Conservation (phyloP, 2,797 vertebrate genomes). For the Sebastes kiyomatsui region DNA sequence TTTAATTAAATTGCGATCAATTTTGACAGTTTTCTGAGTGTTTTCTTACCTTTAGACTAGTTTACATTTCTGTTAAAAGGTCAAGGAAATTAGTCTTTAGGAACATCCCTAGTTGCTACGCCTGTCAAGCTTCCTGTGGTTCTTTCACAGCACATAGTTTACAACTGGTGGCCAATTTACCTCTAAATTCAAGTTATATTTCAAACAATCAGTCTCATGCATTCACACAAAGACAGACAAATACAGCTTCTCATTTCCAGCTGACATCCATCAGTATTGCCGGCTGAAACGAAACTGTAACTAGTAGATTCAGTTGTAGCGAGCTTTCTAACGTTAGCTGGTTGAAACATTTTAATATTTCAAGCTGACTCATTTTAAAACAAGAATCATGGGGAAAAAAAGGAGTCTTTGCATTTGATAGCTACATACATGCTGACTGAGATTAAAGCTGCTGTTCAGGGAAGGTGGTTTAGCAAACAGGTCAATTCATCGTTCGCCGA, state of each 20-base stretch:
- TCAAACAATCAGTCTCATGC: background rate
- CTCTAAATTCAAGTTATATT: fast-evolving
- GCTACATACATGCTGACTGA: background rate
- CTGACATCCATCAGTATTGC: background rate
- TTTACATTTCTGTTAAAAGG: too few relatives aligned
- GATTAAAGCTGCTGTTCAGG: background rate
- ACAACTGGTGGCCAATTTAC: background rate
- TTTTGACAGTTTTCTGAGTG: too few relatives aligned
- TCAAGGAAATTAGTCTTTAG: too few relatives aligned
- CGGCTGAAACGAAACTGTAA: background rate
- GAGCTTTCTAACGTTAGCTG: background rate
- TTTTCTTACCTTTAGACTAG: fast-evolving
- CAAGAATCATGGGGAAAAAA: background rate
- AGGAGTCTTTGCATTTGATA: background rate
- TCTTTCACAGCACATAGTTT: background rate
- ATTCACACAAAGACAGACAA: background rate
- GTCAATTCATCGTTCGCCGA: background rate
- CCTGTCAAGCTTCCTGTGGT: background rate
- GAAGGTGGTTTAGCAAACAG: background rate
- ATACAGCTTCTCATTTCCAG: background rate
- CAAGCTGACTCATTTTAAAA: background rate
- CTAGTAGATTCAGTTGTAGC: background rate
- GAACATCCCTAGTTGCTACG: too few relatives aligned
- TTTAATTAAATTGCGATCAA: too few relatives aligned
- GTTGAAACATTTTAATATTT: background rate